These are phyloP conservation scores for Apis mellifera DNA, from an alignment of 1,140 invertebrate genomes.

Conservation along the genomic window Amel_HAv3.1 CM009934.2:12786001-12786500, in stretches of 20 bases:
- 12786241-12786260: conserved; percentile 12
- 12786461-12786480: conserved; percentile 42
- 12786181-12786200: conserved; percentile 15
- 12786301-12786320: conserved; percentile 22
- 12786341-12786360: conserved; percentile 25
- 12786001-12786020: background rate
- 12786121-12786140: conserved; percentile 1
- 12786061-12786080: too few species aligned
- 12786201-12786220: conserved; percentile 10
- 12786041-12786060: too few species aligned
- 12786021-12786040: background rate
- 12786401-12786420: conserved; percentile 35
- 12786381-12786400: conserved; percentile 22
- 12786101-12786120: background rate
- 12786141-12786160: conserved; percentile 47
- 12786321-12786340: conserved; percentile 9
- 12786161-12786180: conserved; percentile 17
- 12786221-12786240: conserved; percentile 19
- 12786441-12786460: conserved; percentile 21
- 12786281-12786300: conserved; percentile 13
- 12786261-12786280: conserved; percentile 28
- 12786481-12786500: too few species aligned
- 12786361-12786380: conserved; percentile 36
- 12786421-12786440: background rate
- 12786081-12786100: conserved; percentile 51